Conservation (phyloP, 2,888 invertebrate species). For the Ormyrus labotus region DNA sequence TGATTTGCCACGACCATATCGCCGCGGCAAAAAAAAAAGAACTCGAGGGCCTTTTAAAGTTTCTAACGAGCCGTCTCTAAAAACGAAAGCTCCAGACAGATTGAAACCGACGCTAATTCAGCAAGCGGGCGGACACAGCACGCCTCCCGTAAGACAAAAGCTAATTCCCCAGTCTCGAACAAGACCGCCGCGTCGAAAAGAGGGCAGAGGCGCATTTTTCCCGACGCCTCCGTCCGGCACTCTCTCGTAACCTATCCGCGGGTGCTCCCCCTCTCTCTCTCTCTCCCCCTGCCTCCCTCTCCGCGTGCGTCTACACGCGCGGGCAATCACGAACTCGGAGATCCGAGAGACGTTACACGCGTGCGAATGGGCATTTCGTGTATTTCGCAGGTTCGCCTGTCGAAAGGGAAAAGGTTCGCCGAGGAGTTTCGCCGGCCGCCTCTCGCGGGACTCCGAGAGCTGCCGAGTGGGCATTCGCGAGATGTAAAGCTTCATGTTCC, state of each 20-base stretch:
- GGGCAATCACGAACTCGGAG: constrained; percentile 17
- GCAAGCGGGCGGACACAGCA: not conserved
- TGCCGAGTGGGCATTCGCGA: no score
- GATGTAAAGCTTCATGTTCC: no score
- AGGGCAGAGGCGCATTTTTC: constrained; percentile 25
- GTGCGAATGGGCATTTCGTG: constrained; percentile 58
- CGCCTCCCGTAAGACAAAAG: constrained; percentile 37
- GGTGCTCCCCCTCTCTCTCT: not conserved
- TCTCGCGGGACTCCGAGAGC: not conserved
- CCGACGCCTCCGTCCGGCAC: constrained; percentile 11
- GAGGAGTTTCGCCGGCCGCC: not conserved
- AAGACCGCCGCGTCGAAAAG: constrained; percentile 12
- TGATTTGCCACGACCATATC: no score
- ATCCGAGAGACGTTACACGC: constrained; percentile 47
- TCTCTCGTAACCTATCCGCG: constrained; percentile 4
- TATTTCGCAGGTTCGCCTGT: constrained; percentile 45
- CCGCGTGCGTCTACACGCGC: constrained; percentile 14
- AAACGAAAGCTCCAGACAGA: no score
- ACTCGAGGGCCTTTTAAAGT: no score
- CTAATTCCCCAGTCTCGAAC: constrained; percentile 18
- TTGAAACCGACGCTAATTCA: not conserved
- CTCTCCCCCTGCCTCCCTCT: not conserved
- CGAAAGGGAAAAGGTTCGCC: no score
- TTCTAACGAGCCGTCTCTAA: no score
- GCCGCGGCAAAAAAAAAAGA: no score